Base-by-base conservation (phyloP, 1,140 invertebrate species). In the Diorhabda elongata region DNA sequence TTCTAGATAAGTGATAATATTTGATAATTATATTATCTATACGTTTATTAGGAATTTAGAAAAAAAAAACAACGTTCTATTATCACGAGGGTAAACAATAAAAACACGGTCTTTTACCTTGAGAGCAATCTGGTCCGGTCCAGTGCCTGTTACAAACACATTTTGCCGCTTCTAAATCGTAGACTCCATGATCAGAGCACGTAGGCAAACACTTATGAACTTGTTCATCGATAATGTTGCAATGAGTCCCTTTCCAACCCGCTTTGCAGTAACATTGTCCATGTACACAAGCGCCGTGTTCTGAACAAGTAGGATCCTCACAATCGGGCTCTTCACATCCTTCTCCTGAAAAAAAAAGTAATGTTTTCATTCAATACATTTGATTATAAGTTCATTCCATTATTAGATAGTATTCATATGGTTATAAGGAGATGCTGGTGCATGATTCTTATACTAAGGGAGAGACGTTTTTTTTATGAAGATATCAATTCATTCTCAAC, bases 191-290 rank as follows among this genome's bases (percentile, higher is more conserved):
- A 75, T 94, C 92, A 0, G 94, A 95, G 80, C 94, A 97, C 63
- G 93, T 91, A 0, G 94, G 94, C 66, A 96, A 82, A 81, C 94
- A 96, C 69, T 92, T 89, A 80, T 94, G 93, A 43, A 95, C 91
- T 82, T 93, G 90, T 77, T 93, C 90, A 82, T 96, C 93, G 65
- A 94, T 89, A 74, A 92, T 88, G 70, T 89, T 87, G 79, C 96
- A 98, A 68, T 93, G 90, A 68, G 91, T 89, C 6, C 96, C 96
- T 77, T 95, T 93, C 96, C 96, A 98, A 1, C 97, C 97, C 3
- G 92, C 92, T 77, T 95, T 91, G 83, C 97, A 99, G 74, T 95
- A 91, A 82, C 97, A 99, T 68, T 92, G 91, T 2, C 97, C 96
- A 69, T 93, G 89, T 45, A 95, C 89, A 84, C 97, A 99, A 62